These are phyloP conservation scores for Malurus alboscapulatus DNA, from an alignment of 2,113 vertebrate species.

Conservation along the genomic window DNA sequence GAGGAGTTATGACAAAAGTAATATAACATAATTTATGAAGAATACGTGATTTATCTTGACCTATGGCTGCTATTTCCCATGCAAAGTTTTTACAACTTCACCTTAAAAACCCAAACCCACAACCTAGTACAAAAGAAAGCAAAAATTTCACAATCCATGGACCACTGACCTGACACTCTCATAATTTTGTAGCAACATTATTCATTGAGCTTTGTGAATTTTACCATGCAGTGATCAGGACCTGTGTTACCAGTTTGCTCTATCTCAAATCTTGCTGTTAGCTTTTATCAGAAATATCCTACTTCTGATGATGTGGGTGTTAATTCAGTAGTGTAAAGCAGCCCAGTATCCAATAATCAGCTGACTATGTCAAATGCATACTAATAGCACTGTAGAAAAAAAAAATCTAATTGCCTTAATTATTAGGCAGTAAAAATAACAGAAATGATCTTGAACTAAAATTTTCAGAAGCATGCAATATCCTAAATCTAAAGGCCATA, in stretches of 20 bases:
- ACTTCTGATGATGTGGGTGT: background rate
- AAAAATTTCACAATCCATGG: background rate
- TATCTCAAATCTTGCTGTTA: background rate
- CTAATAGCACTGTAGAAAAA: background rate
- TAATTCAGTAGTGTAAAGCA: background rate
- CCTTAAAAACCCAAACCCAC: accelerated
- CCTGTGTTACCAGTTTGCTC: background rate
- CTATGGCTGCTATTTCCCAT: background rate
- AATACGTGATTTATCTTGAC: background rate
- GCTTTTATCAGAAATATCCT: background rate
- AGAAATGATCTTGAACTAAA: background rate
- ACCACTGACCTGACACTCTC: background rate
- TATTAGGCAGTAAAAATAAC: background rate
- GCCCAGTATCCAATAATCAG: background rate
- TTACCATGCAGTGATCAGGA: background rate
- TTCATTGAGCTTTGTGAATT: background rate
- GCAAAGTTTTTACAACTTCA: background rate
- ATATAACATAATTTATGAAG: background rate
- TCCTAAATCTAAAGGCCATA: background rate
- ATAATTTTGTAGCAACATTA: background rate
- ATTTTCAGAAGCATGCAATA: background rate
- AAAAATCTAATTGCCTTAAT: background rate
- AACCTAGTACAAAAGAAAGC: background rate
- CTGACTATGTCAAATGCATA: background rate
- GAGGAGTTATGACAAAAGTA: background rate